These are phyloP conservation scores for Kuschelorhynchus macadamiae DNA, from an alignment of 2,888 invertebrate genomes.

Conservation along the genomic window DNA sequence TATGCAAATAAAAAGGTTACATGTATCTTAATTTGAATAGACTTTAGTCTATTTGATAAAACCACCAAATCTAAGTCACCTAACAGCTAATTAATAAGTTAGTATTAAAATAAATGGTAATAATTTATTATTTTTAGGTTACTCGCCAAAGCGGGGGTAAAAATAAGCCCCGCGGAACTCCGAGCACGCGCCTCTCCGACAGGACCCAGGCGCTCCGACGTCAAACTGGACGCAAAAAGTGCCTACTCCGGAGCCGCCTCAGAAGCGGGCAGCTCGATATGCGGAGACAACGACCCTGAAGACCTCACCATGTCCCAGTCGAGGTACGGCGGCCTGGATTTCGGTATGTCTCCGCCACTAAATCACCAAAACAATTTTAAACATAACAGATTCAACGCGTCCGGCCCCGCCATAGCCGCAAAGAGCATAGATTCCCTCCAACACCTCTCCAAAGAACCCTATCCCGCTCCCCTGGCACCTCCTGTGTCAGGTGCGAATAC, in stretches of 20 bases:
- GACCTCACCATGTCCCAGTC: constrained; percentile 82
- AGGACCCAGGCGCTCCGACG: constrained; percentile 82
- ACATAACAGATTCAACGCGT: constrained; percentile 53
- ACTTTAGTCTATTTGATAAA: too few species aligned
- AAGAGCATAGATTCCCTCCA: constrained; percentile 78
- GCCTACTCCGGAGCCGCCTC: constrained; percentile 77
- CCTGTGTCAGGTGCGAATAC: constrained; percentile 69
- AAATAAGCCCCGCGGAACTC: constrained; percentile 87
- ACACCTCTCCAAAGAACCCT: constrained; percentile 77
- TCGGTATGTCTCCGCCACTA: constrained; percentile 71
- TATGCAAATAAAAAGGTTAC: too few species aligned
- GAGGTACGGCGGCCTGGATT: constrained; percentile 64
- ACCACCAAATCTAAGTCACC: too few species aligned
- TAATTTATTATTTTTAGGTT: constrained; percentile 76
- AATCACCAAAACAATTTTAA: constrained; percentile 66
- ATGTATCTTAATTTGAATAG: too few species aligned
- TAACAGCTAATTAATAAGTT: too few species aligned
- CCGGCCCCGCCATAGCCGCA: constrained; percentile 76
- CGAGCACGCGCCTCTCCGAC: constrained; percentile 90
- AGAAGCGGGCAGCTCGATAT: constrained; percentile 80
- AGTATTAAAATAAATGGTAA: too few species aligned
- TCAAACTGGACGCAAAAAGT: constrained; percentile 83
- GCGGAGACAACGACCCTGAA: constrained; percentile 87
- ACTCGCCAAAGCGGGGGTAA: constrained; percentile 89
- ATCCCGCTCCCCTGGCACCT: constrained; percentile 74